Percentiles rank a stretch among this genome's conserved stretches.
Evolutionary conservation across 1,140 invertebrate genomes (phyloP).

Genomic region (Achatina immaculata): DNA sequence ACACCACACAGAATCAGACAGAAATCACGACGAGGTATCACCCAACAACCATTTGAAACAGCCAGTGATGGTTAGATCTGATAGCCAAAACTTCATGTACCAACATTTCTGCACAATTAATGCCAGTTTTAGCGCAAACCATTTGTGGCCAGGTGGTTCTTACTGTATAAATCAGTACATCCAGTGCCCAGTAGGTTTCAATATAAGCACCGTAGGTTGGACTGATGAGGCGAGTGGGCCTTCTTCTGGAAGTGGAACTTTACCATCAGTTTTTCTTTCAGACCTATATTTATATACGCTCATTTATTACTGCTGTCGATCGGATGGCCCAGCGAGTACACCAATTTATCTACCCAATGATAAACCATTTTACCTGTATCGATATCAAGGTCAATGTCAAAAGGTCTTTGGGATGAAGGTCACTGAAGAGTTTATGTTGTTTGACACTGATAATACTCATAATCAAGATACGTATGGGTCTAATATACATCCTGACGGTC

Average conservation of each 20-base stretch:
- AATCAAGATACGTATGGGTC: not conserved
- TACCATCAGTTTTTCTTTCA: not conserved
- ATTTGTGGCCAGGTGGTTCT: not conserved
- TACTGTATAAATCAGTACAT: not conserved
- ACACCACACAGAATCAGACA: not conserved
- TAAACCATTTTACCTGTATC: not conserved
- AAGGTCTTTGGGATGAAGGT: conserved; percentile 4
- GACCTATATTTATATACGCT: not conserved
- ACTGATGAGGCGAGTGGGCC: not conserved
- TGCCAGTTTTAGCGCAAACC: not conserved
- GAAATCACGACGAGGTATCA: conserved; percentile 12
- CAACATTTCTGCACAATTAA: conserved; percentile 3
- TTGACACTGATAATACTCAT: not conserved
- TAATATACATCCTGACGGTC: not conserved
- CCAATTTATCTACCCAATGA: not conserved
- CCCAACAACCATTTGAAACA: not conserved
- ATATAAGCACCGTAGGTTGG: not conserved
- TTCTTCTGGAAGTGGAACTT: not conserved
- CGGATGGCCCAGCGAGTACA: not conserved
- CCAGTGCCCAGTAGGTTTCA: not conserved
- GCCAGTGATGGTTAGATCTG: not conserved
- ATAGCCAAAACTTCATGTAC: not conserved
- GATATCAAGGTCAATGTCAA: not conserved
- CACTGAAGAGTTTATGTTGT: not conserved
- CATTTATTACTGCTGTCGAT: conserved; percentile 5